Evolutionary conservation across 2,113 vertebrate genomes (phyloP).

Genomic region (Calidris pugnax): DNA sequence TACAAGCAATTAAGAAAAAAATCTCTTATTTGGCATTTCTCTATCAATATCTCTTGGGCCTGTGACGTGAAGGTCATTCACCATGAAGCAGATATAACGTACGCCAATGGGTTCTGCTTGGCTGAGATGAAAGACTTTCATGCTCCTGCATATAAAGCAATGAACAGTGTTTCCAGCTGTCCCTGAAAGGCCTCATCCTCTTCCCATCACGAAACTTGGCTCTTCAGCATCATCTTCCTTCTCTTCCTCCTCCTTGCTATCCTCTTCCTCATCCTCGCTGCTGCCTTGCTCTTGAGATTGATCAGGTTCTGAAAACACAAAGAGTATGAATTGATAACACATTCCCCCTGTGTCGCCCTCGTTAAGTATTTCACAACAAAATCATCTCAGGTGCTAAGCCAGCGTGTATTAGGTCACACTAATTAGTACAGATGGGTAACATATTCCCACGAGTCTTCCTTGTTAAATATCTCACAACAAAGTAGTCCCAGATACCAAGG

Average conservation of each 20-base stretch:
- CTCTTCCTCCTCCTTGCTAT: slow-evolving; percentile 71
- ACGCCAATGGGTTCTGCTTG: slow-evolving; percentile 49
- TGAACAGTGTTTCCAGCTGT: neutral
- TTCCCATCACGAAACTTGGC: slow-evolving; percentile 72
- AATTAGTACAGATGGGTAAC: neutral
- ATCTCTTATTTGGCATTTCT: slow-evolving; percentile 33
- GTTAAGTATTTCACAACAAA: neutral
- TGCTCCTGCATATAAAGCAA: slow-evolving; percentile 43
- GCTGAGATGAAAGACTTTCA: neutral
- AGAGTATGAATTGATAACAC: neutral
- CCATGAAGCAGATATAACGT: slow-evolving; percentile 8
- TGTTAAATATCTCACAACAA: neutral
- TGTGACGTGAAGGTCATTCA: neutral
- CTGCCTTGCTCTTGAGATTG: slow-evolving; percentile 60
- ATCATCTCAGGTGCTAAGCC: neutral
- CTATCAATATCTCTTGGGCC: neutral
- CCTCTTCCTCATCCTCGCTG: slow-evolving; percentile 73
- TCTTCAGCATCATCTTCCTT: slow-evolving; percentile 72
- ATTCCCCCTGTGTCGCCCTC: neutral
- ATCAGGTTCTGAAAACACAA: slow-evolving; percentile 47
- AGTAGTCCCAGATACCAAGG: neutral
- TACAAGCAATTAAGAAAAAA: slow-evolving; percentile 2
- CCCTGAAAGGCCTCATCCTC: slow-evolving; percentile 37
- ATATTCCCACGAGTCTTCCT: neutral
- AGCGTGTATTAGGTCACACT: neutral